Evolutionary conservation across 2,888 invertebrate species (phyloP).

Genomic region (Drosophila demipolita): DNA sequence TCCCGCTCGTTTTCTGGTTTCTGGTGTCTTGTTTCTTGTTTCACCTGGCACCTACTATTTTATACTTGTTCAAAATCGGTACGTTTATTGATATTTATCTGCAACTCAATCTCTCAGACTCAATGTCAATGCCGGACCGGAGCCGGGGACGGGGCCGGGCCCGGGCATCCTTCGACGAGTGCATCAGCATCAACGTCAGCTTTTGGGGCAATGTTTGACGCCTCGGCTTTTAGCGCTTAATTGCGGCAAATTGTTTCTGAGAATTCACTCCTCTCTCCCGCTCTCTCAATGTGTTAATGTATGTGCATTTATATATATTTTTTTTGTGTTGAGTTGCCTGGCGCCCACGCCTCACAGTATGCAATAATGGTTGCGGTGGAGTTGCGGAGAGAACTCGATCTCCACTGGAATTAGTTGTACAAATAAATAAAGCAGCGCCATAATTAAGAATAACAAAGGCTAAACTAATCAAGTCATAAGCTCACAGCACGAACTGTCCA

Average conservation of each 20-base stretch:
- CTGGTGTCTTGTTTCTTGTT: constrained; percentile 11
- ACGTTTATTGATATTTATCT: constrained; percentile 62
- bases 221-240: constrained; percentile 71
- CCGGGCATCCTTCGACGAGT: constrained; percentile 12
- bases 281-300: constrained; percentile 20
- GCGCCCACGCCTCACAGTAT: constrained; percentile 57
- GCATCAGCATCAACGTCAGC: constrained; percentile 38
- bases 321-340: constrained; percentile 1
- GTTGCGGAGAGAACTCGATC: not conserved
- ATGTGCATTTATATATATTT: constrained; percentile 38
- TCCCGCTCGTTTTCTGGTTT: not conserved
- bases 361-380: constrained; percentile 13
- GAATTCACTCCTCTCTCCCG: constrained; percentile 17
- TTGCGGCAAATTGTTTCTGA: constrained; percentile 69
- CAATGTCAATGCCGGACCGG: constrained; percentile 71
- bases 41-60: constrained; percentile 41
- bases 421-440: constrained; percentile 70
- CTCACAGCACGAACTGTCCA: constrained; percentile 63
- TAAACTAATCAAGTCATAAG: constrained; percentile 73
- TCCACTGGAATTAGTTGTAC: constrained; percentile 71
- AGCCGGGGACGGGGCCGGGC: not conserved
- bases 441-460: constrained; percentile 80
- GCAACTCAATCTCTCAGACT: constrained; percentile 56
- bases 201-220: constrained; percentile 41
- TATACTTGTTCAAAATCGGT: constrained; percentile 15